Percentiles rank a stretch among this genome's conserved stretches.
phyloP scores from a whole-genome alignment of 2,888 invertebrate genomes.

The Macrosiphum euphorbiae region DNA sequence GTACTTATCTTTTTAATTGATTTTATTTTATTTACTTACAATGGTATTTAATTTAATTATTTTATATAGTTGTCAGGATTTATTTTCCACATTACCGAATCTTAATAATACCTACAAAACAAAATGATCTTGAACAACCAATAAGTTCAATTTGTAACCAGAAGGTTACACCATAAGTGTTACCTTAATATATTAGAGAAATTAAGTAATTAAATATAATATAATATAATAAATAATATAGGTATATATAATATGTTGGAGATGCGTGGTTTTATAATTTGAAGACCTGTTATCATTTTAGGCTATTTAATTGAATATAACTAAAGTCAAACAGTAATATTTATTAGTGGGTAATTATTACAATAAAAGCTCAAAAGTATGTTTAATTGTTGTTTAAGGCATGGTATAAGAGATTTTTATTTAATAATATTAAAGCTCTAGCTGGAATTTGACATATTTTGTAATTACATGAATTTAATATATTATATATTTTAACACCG shows the following conservation, averaged over 20 bases:
- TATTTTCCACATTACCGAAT: not conserved
- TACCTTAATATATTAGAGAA: not conserved
- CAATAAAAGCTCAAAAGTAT: not conserved
- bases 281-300: not conserved
- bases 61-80: too few relatives aligned
- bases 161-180: not conserved
- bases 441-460: not conserved
- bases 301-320: not conserved
- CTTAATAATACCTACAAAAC: not conserved
- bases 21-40: too few relatives aligned
- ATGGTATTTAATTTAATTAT: too few relatives aligned
- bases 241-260: not conserved
- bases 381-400: not conserved
- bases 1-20: too few relatives aligned
- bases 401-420: not conserved
- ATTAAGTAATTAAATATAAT: not conserved
- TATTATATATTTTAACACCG: not conserved
- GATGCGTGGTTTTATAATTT: not conserved
- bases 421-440: not conserved
- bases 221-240: not conserved
- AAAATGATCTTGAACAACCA: not conserved
- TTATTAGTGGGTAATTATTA: too few relatives aligned
- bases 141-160: not conserved
- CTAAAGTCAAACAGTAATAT: not conserved
- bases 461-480: not conserved